Evolutionary conservation across 2,113 vertebrate genomes (phyloP).

Genomic region (Hypanus sabinus): DNA sequence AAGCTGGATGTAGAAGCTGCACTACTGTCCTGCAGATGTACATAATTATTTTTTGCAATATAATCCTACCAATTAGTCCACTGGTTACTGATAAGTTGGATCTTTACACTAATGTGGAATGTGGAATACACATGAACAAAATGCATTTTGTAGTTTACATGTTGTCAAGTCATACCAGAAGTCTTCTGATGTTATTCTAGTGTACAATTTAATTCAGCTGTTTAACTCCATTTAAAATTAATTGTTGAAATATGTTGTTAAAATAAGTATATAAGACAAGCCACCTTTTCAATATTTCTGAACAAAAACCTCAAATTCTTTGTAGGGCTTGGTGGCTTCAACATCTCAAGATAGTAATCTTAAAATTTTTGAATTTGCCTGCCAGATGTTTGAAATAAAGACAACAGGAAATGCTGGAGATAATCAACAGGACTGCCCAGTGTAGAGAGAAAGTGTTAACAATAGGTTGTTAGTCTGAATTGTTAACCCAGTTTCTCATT

Average conservation of each 20-base stretch:
- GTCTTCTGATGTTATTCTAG: background rate
- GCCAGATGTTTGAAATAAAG: background rate
- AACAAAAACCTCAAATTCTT: background rate
- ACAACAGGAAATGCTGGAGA: no score
- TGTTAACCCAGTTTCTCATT: no score
- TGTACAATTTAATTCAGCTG: background rate
- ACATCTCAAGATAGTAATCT: background rate
- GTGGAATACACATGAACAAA: background rate
- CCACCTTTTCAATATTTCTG: background rate
- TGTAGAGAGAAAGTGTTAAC: no score
- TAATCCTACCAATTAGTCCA: background rate
- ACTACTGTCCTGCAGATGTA: background rate
- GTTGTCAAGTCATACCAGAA: background rate
- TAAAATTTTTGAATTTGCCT: background rate
- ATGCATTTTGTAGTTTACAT: background rate
- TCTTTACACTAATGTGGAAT: background rate
- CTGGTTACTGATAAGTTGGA: background rate
- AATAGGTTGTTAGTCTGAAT: no score
- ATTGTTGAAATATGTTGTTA: conserved; percentile 16
- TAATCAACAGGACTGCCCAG: no score
- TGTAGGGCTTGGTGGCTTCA: background rate
- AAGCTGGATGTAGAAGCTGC: conserved; percentile 11
- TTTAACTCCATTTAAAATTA: background rate
- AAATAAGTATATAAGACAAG: background rate
- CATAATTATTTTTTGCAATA: background rate